A percentile compares a stretch with the other conserved stretches of the same genome.
Evolutionary conservation across 2,888 invertebrate species (phyloP).

Genomic region (Torymus texanus): DNA sequence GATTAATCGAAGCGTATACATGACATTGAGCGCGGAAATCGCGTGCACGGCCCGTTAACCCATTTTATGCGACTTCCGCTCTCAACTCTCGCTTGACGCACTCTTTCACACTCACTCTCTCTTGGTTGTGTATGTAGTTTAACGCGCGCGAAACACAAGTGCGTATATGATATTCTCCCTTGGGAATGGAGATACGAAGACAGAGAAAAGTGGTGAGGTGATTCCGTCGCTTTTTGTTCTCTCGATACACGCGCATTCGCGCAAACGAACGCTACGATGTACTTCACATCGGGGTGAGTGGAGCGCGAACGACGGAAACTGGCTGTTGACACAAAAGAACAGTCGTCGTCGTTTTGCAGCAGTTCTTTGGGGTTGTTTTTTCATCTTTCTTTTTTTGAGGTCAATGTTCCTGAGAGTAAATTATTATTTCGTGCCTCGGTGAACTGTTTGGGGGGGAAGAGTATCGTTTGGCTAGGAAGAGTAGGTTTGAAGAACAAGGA

Average conservation of each 20-base stretch:
- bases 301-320: slow-evolving; percentile 12
- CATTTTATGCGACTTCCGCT: background rate
- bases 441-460: background rate
- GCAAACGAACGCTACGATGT: background rate
- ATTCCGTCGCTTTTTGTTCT: slow-evolving; percentile 2
- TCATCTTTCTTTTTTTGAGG: slow-evolving; percentile 1
- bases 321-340: slow-evolving; percentile 6
- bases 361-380: background rate
- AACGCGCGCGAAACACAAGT: too few species aligned
- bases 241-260: background rate
- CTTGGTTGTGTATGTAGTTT: background rate
- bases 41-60: slow-evolving; percentile 4
- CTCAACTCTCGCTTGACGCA: background rate
- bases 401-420: slow-evolving; percentile 3
- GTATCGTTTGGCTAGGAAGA: too few species aligned
- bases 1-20: slow-evolving; percentile 14
- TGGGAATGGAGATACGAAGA: too few species aligned
- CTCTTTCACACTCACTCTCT: background rate
- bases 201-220: background rate
- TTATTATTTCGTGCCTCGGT: background rate
- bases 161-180: too few species aligned
- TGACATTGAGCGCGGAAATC: slow-evolving; percentile 5
- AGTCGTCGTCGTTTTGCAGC: background rate
- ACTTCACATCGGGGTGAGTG: slow-evolving; percentile 32
- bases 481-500: too few species aligned